phyloP scores from a whole-genome alignment of 2,113 vertebrate species.

The Xiphias gladius region DNA sequence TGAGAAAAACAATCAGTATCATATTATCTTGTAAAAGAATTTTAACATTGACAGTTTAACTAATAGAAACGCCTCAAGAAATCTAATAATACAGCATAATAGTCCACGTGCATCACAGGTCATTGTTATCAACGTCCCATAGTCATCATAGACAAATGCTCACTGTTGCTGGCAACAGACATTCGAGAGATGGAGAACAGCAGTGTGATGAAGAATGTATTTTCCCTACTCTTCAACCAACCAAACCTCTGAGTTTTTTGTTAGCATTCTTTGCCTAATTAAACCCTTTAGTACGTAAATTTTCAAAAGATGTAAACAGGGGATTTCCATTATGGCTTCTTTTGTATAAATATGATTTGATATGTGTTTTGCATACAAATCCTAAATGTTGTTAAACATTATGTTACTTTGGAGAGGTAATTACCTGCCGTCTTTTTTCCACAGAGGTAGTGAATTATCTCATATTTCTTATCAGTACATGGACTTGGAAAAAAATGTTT shows the following conservation, averaged over 20 bases:
- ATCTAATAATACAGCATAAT: slow-evolving; percentile 61
- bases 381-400: slow-evolving; percentile 2
- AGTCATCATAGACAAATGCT: slow-evolving; percentile 69
- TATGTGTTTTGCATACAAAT: slow-evolving; percentile 2
- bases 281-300: slow-evolving; percentile 25
- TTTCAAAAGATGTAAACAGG: slow-evolving; percentile 6
- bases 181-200: slow-evolving; percentile 53
- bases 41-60: slow-evolving; percentile 32
- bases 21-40: slow-evolving; percentile 33
- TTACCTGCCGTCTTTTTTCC: slow-evolving; percentile 16
- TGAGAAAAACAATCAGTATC: slow-evolving; percentile 41
- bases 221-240: slow-evolving; percentile 46
- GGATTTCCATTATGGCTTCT: slow-evolving; percentile 19
- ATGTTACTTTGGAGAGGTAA: slow-evolving; percentile 26
- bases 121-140: slow-evolving; percentile 64
- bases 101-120: slow-evolving; percentile 59
- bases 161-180: slow-evolving; percentile 52
- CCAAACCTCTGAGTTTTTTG: slow-evolving; percentile 36
- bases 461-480: slow-evolving; percentile 9
- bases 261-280: slow-evolving; percentile 37
- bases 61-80: slow-evolving; percentile 50
- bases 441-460: slow-evolving; percentile 14
- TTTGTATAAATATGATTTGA: slow-evolving; percentile 3
- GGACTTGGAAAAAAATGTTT: slow-evolving; percentile 13
- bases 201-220: slow-evolving; percentile 41